Evolutionary conservation across 37 sponge, comb jelly and placozoan genomes (phyloP), one percentile per base, ranked within the genome.

Genomic region (Aphrocallistes beatrix): DNA sequence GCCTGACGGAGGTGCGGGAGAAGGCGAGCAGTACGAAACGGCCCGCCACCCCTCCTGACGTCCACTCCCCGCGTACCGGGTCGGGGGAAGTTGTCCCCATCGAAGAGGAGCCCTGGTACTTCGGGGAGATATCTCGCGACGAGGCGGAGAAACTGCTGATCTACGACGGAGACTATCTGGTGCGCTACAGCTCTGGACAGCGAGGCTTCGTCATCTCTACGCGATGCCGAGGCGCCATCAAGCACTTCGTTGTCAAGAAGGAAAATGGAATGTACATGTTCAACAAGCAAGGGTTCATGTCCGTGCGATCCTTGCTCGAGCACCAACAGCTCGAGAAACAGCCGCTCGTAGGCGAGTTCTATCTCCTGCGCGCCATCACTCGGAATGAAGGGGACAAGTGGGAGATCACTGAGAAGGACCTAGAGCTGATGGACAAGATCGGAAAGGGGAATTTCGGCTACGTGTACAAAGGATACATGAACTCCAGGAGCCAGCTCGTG

Each of bases 391-490:
- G 75, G 8, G 75, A 60, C 34, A 60, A 19, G 75, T 60, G 75
- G 75, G 75, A 60, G 75, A 60, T 60, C 10, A 60, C 75, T 25
- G 75, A 60, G 75, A 60, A 60, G 38, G 51, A 50, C 75, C 38
- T 51, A 30, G 50, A 32, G 23, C 23, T 28, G 60, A 37, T 51
- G 51, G 86, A 51, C 8, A 85, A 32, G 36, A 81, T 94, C 0
- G 91, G 90, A 0, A 88, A 90, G 81, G 97, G 97, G 0, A 86
- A 91, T 8, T 96, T 96, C 87, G 95, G 97, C 0, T 95, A 96
- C 21, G 97, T 96, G 28, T 94, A 42, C 50, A 91, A 87, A 81
- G 97, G 91, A 0, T 48, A 40, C 0, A 23, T 90, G 86, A 51
- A 30, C 38, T 82, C 48, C 0, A 85, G 34, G 1, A 81, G 85